phyloP scores from a whole-genome alignment of 2,888 invertebrate genomes.

The Choreutis nemorana region DNA sequence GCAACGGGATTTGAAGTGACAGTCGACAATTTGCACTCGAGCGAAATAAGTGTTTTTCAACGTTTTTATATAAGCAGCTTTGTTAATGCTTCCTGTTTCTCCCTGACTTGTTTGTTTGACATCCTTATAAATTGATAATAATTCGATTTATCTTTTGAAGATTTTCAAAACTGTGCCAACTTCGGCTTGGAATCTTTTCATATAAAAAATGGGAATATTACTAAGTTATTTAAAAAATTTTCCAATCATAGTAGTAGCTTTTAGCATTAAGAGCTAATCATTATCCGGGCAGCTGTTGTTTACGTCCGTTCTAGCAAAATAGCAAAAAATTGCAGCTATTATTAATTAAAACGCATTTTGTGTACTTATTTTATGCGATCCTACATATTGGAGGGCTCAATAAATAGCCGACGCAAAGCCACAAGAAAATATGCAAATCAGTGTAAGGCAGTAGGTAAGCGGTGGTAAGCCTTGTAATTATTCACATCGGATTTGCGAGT shows the following conservation, averaged over 20 bases:
- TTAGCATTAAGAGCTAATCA: too few relatives aligned
- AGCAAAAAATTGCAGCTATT: slow-evolving; percentile 6
- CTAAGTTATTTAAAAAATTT: too few relatives aligned
- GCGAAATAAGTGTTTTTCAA: slow-evolving; percentile 60
- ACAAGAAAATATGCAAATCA: slow-evolving; percentile 65
- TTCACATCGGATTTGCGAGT: slow-evolving; percentile 64
- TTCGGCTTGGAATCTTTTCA: too few relatives aligned
- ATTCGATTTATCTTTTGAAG: background rate
- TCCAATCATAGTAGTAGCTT: too few relatives aligned
- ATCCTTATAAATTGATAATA: background rate
- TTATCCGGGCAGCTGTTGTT: slow-evolving; percentile 24
- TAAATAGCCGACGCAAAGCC: slow-evolving; percentile 38
- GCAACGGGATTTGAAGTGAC: slow-evolving; percentile 58
- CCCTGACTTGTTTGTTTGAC: slow-evolving; percentile 5
- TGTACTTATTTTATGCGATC: too few relatives aligned
- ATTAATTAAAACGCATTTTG: too few relatives aligned
- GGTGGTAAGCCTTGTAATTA: slow-evolving; percentile 64
- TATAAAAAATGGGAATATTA: too few relatives aligned
- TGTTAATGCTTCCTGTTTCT: slow-evolving; percentile 44
- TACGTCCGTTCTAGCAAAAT: slow-evolving; percentile 17
- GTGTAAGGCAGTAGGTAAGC: slow-evolving; percentile 64
- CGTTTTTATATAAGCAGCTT: slow-evolving; percentile 56
- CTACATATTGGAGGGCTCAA: too few relatives aligned
- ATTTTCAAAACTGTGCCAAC: too few relatives aligned
- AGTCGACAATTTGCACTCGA: slow-evolving; percentile 61